Evolutionary conservation across 35 echinoderm and acorn worm species (phyloP).

Genomic region (Stichopus chloronotus): DNA sequence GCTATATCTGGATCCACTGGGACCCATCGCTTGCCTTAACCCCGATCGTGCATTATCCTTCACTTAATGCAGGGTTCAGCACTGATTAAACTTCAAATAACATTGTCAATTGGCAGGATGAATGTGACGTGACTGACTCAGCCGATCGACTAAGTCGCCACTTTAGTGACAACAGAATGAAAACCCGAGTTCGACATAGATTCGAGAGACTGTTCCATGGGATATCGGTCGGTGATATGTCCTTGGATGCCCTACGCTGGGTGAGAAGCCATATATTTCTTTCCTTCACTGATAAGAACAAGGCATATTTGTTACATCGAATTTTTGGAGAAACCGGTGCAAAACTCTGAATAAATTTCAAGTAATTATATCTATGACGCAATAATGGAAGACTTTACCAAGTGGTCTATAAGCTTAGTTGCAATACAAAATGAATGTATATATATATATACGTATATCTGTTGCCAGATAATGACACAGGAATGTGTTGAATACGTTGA

Average conservation of each 20-base stretch:
- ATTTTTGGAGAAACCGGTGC: too few species aligned
- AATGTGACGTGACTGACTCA: not conserved
- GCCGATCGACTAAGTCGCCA: not conserved
- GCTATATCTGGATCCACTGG: not conserved
- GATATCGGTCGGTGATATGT: not conserved
- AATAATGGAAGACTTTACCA: too few species aligned
- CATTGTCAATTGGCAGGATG: not conserved
- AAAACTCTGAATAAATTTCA: too few species aligned
- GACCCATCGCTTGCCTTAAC: not conserved
- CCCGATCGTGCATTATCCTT: not conserved
- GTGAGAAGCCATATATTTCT: not conserved
- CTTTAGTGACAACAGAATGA: not conserved
- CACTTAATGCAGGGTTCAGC: not conserved
- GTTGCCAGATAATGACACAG: conserved; percentile 13
- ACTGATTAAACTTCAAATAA: not conserved
- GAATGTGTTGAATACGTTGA: conserved; percentile 20
- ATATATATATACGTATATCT: not conserved
- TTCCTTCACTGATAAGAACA: not conserved
- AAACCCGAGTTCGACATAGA: not conserved
- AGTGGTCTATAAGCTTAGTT: too few species aligned
- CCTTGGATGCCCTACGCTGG: not conserved
- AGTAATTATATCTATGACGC: too few species aligned
- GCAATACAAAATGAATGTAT: too few species aligned
- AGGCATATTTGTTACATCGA: too few species aligned
- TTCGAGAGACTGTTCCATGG: not conserved